phyloP scores from a whole-genome alignment of 2,797 vertebrate genomes.

The Hipposideros larvatus region DNA sequence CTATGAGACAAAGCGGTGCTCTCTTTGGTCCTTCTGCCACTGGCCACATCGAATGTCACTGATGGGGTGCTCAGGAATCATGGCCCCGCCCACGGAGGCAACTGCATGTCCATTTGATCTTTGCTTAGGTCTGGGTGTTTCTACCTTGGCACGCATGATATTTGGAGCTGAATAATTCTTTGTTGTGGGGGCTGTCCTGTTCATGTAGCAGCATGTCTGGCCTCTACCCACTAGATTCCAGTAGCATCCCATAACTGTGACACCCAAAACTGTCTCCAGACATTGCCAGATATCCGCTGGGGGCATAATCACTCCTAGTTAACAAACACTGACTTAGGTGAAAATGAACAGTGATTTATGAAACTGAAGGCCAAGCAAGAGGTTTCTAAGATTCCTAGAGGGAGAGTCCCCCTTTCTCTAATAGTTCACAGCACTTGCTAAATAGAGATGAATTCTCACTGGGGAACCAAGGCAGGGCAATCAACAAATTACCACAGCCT shows the following conservation, averaged over 20 bases:
- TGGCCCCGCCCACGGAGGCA: background rate
- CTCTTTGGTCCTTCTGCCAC: background rate
- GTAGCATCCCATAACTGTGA: background rate
- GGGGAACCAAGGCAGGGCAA: constrained; percentile 52
- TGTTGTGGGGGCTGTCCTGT: too few relatives aligned
- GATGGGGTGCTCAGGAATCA: background rate
- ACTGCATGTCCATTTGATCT: rapidly evolving
- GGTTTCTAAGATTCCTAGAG: background rate
- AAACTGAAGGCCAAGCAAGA: background rate
- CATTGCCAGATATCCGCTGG: background rate
- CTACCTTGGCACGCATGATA: background rate
- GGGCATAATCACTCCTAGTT: background rate
- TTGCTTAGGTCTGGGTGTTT: background rate
- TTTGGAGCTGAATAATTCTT: background rate
- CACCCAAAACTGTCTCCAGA: background rate
- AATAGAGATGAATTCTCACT: constrained; percentile 50
- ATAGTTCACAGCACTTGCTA: background rate
- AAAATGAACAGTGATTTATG: constrained; percentile 53
- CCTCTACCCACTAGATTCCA: background rate
- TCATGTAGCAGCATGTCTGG: background rate
- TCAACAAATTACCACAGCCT: constrained; percentile 48
- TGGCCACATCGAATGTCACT: too few relatives aligned
- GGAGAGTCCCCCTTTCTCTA: background rate
- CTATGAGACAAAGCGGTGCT: background rate
- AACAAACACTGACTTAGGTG: constrained; percentile 26